These are phyloP conservation scores for Phaethon lepturus DNA, from an alignment of 2,113 vertebrate genomes.

Conservation along the genomic window DNA sequence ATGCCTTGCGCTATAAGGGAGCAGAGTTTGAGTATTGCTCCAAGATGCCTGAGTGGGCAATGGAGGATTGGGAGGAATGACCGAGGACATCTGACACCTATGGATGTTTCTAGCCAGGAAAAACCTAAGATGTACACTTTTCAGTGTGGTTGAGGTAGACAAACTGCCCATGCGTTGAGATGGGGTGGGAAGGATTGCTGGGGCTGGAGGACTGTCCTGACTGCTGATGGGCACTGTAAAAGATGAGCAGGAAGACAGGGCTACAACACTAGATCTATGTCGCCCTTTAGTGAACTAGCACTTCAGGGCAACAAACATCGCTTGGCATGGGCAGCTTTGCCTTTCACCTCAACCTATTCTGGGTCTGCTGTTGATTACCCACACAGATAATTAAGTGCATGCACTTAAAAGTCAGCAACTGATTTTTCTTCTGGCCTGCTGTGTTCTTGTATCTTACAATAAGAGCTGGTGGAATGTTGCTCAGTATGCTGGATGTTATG, in stretches of 20 bases:
- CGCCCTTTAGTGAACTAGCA: not conserved
- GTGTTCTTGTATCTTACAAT: not conserved
- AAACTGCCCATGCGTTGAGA: not conserved
- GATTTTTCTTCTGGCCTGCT: not conserved
- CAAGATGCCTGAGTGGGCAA: constrained; percentile 89
- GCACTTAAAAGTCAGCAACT: not conserved
- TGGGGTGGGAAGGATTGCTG: not conserved
- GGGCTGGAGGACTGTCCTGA: not conserved
- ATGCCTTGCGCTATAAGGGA: constrained; percentile 93
- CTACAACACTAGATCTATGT: fast-evolving
- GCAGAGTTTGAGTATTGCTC: constrained; percentile 91
- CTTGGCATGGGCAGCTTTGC: fast-evolving
- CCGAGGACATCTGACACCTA: not conserved
- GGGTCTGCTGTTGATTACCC: not conserved
- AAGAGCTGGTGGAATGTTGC: not conserved
- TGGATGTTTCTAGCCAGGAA: fast-evolving
- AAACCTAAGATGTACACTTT: not conserved
- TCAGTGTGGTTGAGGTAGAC: not conserved
- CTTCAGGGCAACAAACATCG: fast-evolving
- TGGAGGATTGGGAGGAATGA: constrained; percentile 87
- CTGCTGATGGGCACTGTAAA: fast-evolving
- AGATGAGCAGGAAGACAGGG: not conserved
- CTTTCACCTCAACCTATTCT: fast-evolving
- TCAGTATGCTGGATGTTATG: not conserved
- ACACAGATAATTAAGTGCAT: not conserved